phyloP scores from a whole-genome alignment of 2,113 vertebrate genomes.

The Lasiurus cinereus region DNA sequence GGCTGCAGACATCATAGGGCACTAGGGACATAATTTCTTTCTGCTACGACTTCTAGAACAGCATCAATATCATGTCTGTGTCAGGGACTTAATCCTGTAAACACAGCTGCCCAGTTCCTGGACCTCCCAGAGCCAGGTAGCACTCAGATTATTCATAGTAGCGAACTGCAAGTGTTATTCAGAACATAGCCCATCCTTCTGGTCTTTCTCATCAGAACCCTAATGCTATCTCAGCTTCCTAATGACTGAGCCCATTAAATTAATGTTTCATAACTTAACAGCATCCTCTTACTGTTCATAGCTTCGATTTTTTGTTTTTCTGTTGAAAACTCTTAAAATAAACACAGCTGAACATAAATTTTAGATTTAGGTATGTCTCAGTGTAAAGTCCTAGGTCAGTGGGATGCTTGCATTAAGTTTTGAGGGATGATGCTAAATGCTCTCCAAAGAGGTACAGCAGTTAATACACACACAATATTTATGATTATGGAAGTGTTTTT shows the following conservation, averaged over 20 bases:
- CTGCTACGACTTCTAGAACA: not conserved
- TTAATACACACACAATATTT: not conserved
- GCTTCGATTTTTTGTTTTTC: not conserved
- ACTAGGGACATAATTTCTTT: not conserved
- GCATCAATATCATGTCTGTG: not conserved
- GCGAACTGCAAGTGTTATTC: not conserved
- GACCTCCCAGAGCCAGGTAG: not conserved
- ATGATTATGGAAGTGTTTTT: not conserved
- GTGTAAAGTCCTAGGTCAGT: not conserved
- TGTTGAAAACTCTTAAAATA: not conserved
- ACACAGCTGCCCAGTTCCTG: not conserved
- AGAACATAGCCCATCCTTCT: not conserved
- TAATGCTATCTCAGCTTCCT: not conserved
- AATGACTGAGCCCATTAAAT: not conserved
- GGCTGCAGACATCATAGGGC: not conserved
- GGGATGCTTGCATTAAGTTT: not conserved
- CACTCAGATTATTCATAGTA: not conserved
- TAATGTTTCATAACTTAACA: not conserved
- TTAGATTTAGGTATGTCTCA: not conserved
- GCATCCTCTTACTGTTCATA: not conserved
- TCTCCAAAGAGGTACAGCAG: not conserved
- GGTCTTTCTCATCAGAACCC: not conserved
- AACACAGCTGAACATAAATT: not conserved
- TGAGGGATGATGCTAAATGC: not conserved
- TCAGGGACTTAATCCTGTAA: not conserved